Percentiles rank a stretch among this genome's conserved stretches.
Evolutionary conservation across 2,797 vertebrate species (phyloP).

Genomic region (Heterohyrax brucei): DNA sequence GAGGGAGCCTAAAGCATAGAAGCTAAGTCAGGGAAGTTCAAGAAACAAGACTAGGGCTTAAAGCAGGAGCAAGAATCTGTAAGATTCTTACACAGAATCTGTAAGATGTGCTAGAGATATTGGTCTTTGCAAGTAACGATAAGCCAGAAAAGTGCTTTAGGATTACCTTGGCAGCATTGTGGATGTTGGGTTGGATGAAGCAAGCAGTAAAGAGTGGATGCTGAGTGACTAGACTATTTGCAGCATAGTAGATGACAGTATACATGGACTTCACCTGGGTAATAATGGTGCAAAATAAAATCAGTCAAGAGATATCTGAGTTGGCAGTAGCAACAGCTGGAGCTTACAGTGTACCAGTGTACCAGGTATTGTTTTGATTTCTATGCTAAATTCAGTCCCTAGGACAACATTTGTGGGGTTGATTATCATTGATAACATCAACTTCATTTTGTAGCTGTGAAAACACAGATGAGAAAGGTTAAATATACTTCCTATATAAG

Average conservation of each 20-base stretch:
- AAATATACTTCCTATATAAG: not conserved
- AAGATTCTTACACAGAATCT: not conserved
- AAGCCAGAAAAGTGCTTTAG: not conserved
- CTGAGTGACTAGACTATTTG: not conserved
- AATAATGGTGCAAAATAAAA: constrained; percentile 35
- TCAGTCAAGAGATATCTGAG: not conserved
- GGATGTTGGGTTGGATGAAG: not conserved
- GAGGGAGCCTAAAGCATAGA: not conserved
- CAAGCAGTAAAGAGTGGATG: not conserved
- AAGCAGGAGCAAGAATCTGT: too few species aligned
- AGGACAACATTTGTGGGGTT: constrained; percentile 3
- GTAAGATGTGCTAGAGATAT: not conserved
- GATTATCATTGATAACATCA: not conserved
- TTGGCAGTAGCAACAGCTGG: not conserved
- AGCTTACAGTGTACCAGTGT: not conserved
- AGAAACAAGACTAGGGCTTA: not conserved
- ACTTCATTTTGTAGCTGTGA: not conserved
- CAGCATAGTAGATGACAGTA: not conserved
- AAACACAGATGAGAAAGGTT: not conserved
- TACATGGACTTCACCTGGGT: not conserved
- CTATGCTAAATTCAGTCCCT: not conserved
- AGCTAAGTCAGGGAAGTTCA: not conserved
- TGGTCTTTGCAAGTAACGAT: not conserved
- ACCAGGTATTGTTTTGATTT: not conserved
- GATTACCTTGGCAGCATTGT: not conserved